phyloP scores from a whole-genome alignment of 1,140 invertebrate species.

The Acromyrmex heyeri region DNA sequence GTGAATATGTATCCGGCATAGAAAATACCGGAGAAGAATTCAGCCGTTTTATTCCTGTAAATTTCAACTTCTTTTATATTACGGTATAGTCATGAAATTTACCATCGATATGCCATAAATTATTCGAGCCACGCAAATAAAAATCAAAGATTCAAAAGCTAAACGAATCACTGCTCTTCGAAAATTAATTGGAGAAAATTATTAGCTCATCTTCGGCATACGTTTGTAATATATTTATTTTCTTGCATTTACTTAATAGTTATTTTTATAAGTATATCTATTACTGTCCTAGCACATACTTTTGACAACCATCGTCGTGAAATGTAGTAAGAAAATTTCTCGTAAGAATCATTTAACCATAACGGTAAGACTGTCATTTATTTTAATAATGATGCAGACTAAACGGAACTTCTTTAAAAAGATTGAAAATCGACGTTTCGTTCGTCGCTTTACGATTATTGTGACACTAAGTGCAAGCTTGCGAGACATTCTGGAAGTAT shows the following conservation, averaged over 20 bases:
- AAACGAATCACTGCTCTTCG: too few species aligned
- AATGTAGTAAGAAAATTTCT: not conserved
- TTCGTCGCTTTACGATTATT: not conserved
- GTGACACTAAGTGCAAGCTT: conserved; percentile 23
- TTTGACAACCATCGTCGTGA: not conserved
- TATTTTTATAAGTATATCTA: not conserved
- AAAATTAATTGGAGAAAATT: not conserved
- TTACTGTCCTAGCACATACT: too few species aligned
- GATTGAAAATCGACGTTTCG: conserved; percentile 3
- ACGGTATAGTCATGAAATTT: conserved; percentile 27
- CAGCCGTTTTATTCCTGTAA: conserved; percentile 47
- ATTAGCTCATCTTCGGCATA: not conserved
- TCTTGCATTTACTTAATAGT: too few species aligned
- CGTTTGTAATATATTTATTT: not conserved
- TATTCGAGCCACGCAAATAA: not conserved
- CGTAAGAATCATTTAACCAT: not conserved
- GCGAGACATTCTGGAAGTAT: conserved; percentile 13
- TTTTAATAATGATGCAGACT: not conserved
- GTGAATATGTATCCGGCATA: conserved; percentile 69
- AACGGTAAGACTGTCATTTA: not conserved
- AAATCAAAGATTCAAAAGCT: not conserved
- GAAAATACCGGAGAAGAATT: conserved; percentile 52
- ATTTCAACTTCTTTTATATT: conserved; percentile 59
- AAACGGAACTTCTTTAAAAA: conserved; percentile 5
- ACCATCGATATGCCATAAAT: not conserved